phyloP scores from a whole-genome alignment of 2,113 vertebrate genomes.

The Pygoscelis adeliae region DNA sequence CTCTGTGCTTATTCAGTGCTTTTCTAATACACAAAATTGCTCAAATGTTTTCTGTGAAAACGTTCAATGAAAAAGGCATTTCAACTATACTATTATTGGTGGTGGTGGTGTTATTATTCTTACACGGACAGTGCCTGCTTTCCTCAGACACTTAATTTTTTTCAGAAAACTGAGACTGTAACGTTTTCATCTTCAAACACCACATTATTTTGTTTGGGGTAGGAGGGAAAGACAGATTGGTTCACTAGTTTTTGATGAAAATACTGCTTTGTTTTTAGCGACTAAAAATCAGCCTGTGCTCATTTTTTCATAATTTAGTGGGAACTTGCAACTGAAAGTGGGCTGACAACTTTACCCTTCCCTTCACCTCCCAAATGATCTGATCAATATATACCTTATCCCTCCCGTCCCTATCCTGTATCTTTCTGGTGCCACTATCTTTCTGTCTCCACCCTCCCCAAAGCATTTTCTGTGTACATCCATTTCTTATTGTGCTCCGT shows the following conservation, averaged over 20 bases:
- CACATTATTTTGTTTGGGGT: not conserved
- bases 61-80: not conserved
- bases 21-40: not conserved
- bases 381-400: not conserved
- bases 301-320: not conserved
- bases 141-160: not conserved
- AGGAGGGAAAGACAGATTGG: not conserved
- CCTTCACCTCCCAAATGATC: not conserved
- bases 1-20: not conserved
- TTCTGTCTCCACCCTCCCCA: not conserved
- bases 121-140: not conserved
- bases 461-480: not conserved
- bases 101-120: not conserved
- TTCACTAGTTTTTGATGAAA: not conserved
- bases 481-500: not conserved
- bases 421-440: not conserved
- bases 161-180: not conserved
- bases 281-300: not conserved
- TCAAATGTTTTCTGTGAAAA: not conserved
- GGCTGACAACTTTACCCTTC: not conserved
- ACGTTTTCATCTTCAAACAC: not conserved
- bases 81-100: not conserved
- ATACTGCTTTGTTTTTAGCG: not conserved
- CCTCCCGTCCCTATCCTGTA: not conserved
- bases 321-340: not conserved